Percentiles rank a stretch among this genome's conserved stretches.
Evolutionary conservation across 2,797 vertebrate genomes (phyloP).

Genomic region (Micrastur ruficollis): DNA sequence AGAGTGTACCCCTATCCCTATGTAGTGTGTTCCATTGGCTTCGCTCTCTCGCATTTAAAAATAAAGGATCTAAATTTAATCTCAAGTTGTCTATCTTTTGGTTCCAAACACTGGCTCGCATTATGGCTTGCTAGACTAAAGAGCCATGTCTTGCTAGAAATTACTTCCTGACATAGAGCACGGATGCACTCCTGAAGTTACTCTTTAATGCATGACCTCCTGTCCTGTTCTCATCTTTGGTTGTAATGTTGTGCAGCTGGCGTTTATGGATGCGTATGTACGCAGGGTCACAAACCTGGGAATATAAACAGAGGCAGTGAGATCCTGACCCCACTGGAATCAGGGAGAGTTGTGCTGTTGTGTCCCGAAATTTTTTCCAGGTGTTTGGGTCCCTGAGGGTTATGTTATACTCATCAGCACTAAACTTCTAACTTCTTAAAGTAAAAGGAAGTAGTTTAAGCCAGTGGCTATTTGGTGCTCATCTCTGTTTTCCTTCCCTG

Average conservation of each 20-base stretch:
- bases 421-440: not conserved
- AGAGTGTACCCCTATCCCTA: not conserved
- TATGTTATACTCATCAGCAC: not conserved
- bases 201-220: not conserved
- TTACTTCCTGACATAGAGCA: not conserved
- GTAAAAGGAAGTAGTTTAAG: not conserved
- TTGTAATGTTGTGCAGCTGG: not conserved
- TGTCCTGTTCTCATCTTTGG: fast-evolving
- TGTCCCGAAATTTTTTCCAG: not conserved
- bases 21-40: fast-evolving
- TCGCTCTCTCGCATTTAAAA: not conserved
- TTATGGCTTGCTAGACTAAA: not conserved
- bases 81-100: not conserved
- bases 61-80: not conserved
- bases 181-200: not conserved
- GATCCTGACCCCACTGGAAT: not conserved
- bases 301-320: fast-evolving
- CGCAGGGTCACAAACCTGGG: not conserved
- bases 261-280: fast-evolving
- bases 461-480: not conserved
- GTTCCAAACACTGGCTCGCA: fast-evolving
- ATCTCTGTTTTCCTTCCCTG: not conserved
- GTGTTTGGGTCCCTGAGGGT: not conserved
- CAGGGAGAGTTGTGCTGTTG: fast-evolving
- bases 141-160: not conserved